Percentiles rank a stretch among this genome's conserved stretches.
Evolutionary conservation across 2,888 invertebrate species (phyloP).

Genomic region (Latrodectus hesperus): DNA sequence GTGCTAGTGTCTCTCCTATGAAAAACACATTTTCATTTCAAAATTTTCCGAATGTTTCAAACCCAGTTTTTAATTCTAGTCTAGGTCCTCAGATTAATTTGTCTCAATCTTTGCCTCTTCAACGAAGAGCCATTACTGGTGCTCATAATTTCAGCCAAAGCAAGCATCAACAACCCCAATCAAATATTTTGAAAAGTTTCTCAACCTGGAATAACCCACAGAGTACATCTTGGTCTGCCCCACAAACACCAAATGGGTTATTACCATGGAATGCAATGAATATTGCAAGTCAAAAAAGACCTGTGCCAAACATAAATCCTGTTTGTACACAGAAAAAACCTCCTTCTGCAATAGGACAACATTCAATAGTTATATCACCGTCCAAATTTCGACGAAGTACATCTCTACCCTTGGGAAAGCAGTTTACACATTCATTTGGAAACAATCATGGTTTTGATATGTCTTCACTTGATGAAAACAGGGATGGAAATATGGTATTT

Average conservation of each 20-base stretch:
- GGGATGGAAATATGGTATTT: constrained; percentile 70
- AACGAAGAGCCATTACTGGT: constrained; percentile 71
- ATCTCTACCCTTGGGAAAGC: constrained; percentile 83
- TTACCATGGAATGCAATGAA: constrained; percentile 69
- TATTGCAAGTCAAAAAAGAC: constrained; percentile 67
- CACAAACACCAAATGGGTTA: constrained; percentile 67
- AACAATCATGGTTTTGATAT: constrained; percentile 69
- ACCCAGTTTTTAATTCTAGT: constrained; percentile 64
- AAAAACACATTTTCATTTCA: constrained; percentile 75
- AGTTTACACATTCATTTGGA: constrained; percentile 68
- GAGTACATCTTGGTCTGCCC: constrained; percentile 68
- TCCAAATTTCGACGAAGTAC: constrained; percentile 92
- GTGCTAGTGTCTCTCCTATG: constrained; percentile 73
- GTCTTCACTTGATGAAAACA: constrained; percentile 69
- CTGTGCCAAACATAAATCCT: constrained; percentile 70
- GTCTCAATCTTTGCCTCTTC: constrained; percentile 63
- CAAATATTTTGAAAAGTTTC: constrained; percentile 68
- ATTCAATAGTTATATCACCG: constrained; percentile 80
- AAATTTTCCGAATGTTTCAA: constrained; percentile 72
- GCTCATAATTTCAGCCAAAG: constrained; percentile 70
- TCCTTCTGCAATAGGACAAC: constrained; percentile 66
- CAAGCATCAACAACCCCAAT: constrained; percentile 65
- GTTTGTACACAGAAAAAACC: constrained; percentile 70
- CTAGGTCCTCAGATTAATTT: constrained; percentile 71
- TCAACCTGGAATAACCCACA: constrained; percentile 67